Percentiles rank a stretch among this genome's conserved stretches.
phyloP scores from a whole-genome alignment of 2,113 vertebrate species.

The Vimba vimba region DNA sequence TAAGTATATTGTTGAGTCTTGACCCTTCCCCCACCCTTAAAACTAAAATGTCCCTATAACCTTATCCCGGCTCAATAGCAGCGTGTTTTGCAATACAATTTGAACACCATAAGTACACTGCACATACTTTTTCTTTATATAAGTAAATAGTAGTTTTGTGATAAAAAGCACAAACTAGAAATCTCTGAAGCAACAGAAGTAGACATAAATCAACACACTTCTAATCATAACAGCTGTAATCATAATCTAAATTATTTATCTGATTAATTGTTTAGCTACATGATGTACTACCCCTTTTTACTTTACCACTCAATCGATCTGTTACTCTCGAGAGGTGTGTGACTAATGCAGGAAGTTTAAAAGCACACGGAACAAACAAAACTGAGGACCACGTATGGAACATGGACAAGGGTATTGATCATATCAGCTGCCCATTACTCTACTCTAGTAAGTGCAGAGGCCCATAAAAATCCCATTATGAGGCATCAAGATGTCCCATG shows the following conservation, averaged over 20 bases:
- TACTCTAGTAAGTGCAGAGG: constrained; percentile 14
- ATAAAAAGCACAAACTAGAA: not conserved
- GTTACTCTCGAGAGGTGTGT: not conserved
- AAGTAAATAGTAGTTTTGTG: no score
- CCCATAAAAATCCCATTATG: constrained; percentile 45
- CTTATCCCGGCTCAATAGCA: no score
- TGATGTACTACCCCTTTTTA: constrained; percentile 5
- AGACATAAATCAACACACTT: not conserved
- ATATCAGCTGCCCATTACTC: constrained; percentile 15
- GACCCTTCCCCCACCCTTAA: no score
- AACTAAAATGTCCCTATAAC: no score
- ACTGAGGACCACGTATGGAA: not conserved
- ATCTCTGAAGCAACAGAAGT: not conserved
- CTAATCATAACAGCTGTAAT: not conserved
- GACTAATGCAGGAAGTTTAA: not conserved
- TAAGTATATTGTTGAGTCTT: no score
- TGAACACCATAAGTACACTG: no score
- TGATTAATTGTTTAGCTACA: not conserved
- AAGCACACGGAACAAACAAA: constrained; percentile 27
- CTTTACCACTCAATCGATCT: not conserved
- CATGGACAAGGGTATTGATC: not conserved
- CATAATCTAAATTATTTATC: constrained; percentile 6
- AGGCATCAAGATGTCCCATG: constrained; percentile 32
- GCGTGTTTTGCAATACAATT: no score
- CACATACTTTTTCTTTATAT: no score